A percentile compares a stretch with the other conserved stretches of the same genome.
These are phyloP conservation scores for Clarias laeviceps DNA, from an alignment of 2,797 vertebrate genomes.

Conservation along the genomic window DNA sequence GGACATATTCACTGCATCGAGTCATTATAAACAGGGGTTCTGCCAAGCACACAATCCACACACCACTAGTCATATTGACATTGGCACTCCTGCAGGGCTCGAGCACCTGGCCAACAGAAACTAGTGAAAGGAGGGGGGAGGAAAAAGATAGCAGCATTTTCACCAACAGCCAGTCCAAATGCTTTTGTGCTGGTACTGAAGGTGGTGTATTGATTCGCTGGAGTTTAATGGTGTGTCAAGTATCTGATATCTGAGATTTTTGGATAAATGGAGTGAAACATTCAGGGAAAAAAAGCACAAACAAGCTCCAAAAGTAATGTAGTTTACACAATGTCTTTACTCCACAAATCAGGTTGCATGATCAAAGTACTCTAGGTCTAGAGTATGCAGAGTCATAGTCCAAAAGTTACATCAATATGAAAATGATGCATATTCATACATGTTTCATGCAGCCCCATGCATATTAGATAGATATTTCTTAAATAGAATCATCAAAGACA, in stretches of 20 bases:
- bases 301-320: neutral
- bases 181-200: slow-evolving; percentile 60
- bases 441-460: too few relatives aligned
- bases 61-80: slow-evolving; percentile 66
- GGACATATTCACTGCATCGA: slow-evolving; percentile 71
- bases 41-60: slow-evolving; percentile 70
- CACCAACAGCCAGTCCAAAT: slow-evolving; percentile 61
- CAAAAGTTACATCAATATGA: neutral
- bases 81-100: slow-evolving; percentile 63
- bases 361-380: neutral
- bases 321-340: neutral
- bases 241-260: slow-evolving; percentile 35
- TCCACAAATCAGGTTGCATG: neutral
- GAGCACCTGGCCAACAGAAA: slow-evolving; percentile 61
- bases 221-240: slow-evolving; percentile 44
- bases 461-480: neutral
- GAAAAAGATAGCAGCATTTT: slow-evolving; percentile 63
- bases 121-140: slow-evolving; percentile 38
- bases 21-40: slow-evolving; percentile 73
- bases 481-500: neutral
- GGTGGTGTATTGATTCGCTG: slow-evolving; percentile 59
- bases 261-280: slow-evolving; percentile 29
- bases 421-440: neutral
- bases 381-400: neutral
- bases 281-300: neutral